Conservation (phyloP, 2,888 invertebrate species). For the Oithona nana region DNA sequence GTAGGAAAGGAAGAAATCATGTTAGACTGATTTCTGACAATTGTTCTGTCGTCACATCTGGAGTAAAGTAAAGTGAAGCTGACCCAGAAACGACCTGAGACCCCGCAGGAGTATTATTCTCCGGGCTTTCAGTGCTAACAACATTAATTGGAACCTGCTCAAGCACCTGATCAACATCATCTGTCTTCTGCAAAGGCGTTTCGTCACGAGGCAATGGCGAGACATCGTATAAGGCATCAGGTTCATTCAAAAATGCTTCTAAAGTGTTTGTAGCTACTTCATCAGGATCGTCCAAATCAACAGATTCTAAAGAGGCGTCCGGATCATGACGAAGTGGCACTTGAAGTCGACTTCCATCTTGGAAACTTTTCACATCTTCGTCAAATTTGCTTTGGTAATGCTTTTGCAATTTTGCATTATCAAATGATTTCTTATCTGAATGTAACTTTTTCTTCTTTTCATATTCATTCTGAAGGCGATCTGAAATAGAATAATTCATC, state of each 20-base stretch:
- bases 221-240: not conserved
- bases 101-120: not conserved
- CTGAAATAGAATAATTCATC: not conserved
- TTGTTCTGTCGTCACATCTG: constrained; percentile 9
- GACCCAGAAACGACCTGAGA: not conserved
- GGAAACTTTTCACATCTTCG: not conserved
- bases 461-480: not conserved
- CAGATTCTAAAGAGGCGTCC: not conserved
- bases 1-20: constrained; percentile 45
- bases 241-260: not conserved
- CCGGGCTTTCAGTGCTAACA: not conserved
- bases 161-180: not conserved
- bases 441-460: not conserved
- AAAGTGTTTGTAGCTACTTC: not conserved
- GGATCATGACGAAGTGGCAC: constrained; percentile 3
- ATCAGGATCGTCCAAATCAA: constrained; percentile 8
- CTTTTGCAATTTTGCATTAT: constrained; percentile 15
- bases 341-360: not conserved
- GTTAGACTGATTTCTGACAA: constrained; percentile 45
- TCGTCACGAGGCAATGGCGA: not conserved
- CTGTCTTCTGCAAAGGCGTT: not conserved
- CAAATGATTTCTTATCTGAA: not conserved
- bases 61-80: constrained; percentile 10
- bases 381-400: constrained; percentile 4
- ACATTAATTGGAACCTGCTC: not conserved